Base-by-base conservation (phyloP, 2,113 vertebrate genomes). In the Gyps fulvus region DNA sequence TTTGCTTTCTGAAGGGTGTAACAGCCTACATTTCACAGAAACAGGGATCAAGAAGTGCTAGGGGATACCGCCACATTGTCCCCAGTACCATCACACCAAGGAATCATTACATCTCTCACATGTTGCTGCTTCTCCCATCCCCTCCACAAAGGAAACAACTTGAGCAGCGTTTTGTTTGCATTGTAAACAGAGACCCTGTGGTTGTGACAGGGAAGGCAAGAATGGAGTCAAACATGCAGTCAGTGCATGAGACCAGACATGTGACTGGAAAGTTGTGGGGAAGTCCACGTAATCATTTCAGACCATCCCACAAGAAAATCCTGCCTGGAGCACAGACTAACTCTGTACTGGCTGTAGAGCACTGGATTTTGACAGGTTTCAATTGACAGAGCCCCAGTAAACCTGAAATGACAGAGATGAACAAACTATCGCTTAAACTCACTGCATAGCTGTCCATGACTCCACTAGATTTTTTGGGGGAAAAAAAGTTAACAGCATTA, bases 231-330 rank as follows among this genome's bases (percentile, higher is more conserved):
- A 85, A 47, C 0, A 0, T 11, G 18, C 10, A 21, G 32, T 27
- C 34, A 29, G 38, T 8, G 16, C 82, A 83, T 0, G 0, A 59
- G 49, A 57, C n/a, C 71, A 67, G n/a, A 29, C 38, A 50, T 0
- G 7, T 34, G 40, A 93, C 32, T 72, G 36, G 74, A 22, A 88
- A 79, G 27, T 3, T 9, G 26, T 7, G 20, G 13, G 14, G 4
- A 88, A 80, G 74, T 31, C 58, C 85, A 69, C 1, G 1, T 19
- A 67, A 57, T 10, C 43, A 16, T 59, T 79, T 57, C 79, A 69
- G 43, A 55, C 20, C 23, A 59, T 47, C 11, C 29, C 61, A 83
- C 43, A 34, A 10, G 13, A 84, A 87, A 79, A 50, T 26, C 32
- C 82, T 80, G 22, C 50, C 38, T 66, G 50, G 19, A 93, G 47